Evolutionary conservation across 2,797 vertebrate species (phyloP).

Genomic region (Poeciliopsis presidionis): DNA sequence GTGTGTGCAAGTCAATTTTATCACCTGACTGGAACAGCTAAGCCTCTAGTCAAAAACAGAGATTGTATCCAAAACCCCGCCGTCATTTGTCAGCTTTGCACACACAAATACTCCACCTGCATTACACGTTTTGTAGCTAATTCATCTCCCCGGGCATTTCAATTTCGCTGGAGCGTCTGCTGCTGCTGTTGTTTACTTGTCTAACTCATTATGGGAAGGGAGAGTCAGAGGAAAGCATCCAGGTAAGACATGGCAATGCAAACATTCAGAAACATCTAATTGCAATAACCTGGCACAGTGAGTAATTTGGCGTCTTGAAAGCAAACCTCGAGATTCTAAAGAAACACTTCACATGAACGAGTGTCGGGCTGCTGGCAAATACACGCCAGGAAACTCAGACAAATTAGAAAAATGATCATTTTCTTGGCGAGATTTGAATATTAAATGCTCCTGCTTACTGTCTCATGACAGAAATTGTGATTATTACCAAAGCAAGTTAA

Average conservation of each 20-base stretch:
- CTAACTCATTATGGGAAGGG: slow-evolving; percentile 73
- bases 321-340: slow-evolving; percentile 67
- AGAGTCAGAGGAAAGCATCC: slow-evolving; percentile 67
- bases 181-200: slow-evolving; percentile 59
- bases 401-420: slow-evolving; percentile 61
- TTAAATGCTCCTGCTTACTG: slow-evolving; percentile 49
- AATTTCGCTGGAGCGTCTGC: slow-evolving; percentile 56
- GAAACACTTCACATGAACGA: slow-evolving; percentile 71
- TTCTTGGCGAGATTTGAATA: slow-evolving; percentile 59
- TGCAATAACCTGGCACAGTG: slow-evolving; percentile 82
- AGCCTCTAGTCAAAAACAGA: slow-evolving; percentile 61
- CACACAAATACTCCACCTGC: slow-evolving; percentile 66
- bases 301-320: slow-evolving; percentile 77
- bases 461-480: slow-evolving; percentile 45
- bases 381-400: slow-evolving; percentile 55
- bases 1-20: slow-evolving; percentile 24
- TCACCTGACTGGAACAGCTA: slow-evolving; percentile 39
- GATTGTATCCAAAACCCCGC: slow-evolving; percentile 56
- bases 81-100: slow-evolving; percentile 63
- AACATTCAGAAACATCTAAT: slow-evolving; percentile 74
- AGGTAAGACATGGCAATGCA: slow-evolving; percentile 64
- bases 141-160: slow-evolving; percentile 69
- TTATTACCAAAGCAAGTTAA: slow-evolving; percentile 44
- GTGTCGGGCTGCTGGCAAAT: slow-evolving; percentile 66
- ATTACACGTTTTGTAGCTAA: slow-evolving; percentile 55